A percentile compares a stretch with the other conserved stretches of the same genome.
Evolutionary conservation across 2,888 invertebrate species (phyloP).

Genomic region (Coenonympha arcania): DNA sequence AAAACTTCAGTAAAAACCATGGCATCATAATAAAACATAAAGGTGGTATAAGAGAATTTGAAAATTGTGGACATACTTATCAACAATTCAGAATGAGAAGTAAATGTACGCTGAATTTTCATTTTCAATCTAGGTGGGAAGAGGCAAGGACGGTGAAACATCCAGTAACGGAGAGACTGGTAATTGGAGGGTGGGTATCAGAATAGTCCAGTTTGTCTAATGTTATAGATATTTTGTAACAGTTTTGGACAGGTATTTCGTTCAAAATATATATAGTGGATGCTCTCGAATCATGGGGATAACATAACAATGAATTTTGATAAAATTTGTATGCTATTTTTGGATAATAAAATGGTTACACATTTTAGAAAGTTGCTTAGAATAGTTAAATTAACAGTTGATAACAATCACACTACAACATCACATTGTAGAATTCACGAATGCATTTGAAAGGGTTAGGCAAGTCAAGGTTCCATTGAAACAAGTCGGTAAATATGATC

Average conservation of each 20-base stretch:
- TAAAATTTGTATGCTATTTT: too few species aligned
- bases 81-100: conserved; percentile 49
- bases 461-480: conserved; percentile 9
- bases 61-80: conserved; percentile 62
- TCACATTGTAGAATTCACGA: neutral
- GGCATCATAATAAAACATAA: neutral
- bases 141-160: conserved; percentile 58
- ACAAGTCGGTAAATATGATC: conserved; percentile 6
- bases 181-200: conserved; percentile 72
- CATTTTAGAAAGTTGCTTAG: too few species aligned
- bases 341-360: too few species aligned
- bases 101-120: conserved; percentile 68
- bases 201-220: conserved; percentile 26
- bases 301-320: too few species aligned
- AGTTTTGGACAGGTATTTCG: too few species aligned
- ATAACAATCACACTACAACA: neutral
- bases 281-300: too few species aligned
- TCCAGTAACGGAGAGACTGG: conserved; percentile 60
- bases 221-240: neutral
- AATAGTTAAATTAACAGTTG: neutral
- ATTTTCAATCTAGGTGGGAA: conserved; percentile 73
- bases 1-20: neutral
- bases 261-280: too few species aligned
- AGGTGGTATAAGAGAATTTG: conserved; percentile 32
- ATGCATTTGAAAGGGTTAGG: conserved; percentile 4